These are phyloP conservation scores for Hecatera dysodea DNA, from an alignment of 2,888 invertebrate genomes.

Conservation along the genomic window DNA sequence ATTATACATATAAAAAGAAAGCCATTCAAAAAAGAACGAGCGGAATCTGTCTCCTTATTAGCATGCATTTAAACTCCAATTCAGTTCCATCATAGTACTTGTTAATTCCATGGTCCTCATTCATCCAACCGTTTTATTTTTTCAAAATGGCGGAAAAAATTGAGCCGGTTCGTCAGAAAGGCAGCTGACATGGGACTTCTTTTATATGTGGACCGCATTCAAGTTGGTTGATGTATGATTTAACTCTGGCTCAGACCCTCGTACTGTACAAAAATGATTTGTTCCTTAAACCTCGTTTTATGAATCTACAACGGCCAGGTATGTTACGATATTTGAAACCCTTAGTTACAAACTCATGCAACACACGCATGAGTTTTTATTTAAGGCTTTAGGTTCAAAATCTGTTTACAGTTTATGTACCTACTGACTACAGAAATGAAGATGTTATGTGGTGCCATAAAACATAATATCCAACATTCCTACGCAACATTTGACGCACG, in stretches of 20 bases:
- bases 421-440: too few relatives aligned
- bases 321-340: neutral
- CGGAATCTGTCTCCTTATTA: neutral
- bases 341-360: neutral
- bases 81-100: neutral
- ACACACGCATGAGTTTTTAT: too few relatives aligned
- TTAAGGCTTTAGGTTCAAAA: too few relatives aligned
- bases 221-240: constrained; percentile 18
- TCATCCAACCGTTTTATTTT: neutral
- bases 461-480: too few relatives aligned
- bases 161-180: neutral
- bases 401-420: too few relatives aligned
- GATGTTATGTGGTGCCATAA: too few relatives aligned
- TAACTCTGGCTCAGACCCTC: neutral
- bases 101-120: neutral
- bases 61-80: constrained; percentile 10
- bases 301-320: neutral
- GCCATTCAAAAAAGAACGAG: neutral
- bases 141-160: neutral
- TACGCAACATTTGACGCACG: too few relatives aligned
- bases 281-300: neutral
- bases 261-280: neutral
- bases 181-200: constrained; percentile 9
- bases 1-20: too few relatives aligned
- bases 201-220: constrained; percentile 10